Percentiles rank a stretch among this genome's conserved stretches.
Conservation (phyloP, 2,797 vertebrate genomes). For the Liparis tanakae region DNA sequence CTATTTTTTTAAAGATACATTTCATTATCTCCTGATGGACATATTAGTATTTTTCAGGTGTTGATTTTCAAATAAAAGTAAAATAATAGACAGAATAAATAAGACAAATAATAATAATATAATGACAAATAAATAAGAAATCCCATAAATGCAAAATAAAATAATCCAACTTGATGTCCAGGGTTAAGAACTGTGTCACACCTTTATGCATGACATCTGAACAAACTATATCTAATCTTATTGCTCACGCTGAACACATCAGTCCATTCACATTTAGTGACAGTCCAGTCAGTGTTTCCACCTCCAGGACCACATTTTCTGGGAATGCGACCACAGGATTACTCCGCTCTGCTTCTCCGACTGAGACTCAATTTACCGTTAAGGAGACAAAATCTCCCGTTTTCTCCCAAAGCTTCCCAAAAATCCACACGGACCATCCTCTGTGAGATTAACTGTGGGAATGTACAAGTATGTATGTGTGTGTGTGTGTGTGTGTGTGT, state of each 20-base stretch:
- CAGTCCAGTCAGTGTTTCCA: neutral
- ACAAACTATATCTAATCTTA: neutral
- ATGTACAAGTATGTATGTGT: neutral
- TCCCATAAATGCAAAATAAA: neutral
- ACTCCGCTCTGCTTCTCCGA: neutral
- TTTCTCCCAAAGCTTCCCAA: constrained; percentile 21
- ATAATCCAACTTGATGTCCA: neutral
- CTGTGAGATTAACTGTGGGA: constrained; percentile 26
- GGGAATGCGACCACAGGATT: constrained; percentile 9
- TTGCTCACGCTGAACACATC: neutral
- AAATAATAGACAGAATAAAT: neutral
- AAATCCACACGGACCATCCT: constrained; percentile 19
- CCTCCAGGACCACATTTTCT: neutral
- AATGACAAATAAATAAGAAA: neutral
- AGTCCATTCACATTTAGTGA: neutral
- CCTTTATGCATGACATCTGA: neutral
- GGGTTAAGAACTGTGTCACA: neutral
- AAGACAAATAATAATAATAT: neutral
- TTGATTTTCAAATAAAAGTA: neutral
- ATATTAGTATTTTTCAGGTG: neutral
- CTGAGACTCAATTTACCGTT: constrained; percentile 15
- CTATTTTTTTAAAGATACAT: too few relatives aligned
- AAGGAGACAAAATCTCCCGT: constrained; percentile 16
- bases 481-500: constrained; percentile 35
- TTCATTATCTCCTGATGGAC: neutral